Evolutionary conservation across 2,888 invertebrate genomes (phyloP).

Genomic region (Drosophila subsilvestris): DNA sequence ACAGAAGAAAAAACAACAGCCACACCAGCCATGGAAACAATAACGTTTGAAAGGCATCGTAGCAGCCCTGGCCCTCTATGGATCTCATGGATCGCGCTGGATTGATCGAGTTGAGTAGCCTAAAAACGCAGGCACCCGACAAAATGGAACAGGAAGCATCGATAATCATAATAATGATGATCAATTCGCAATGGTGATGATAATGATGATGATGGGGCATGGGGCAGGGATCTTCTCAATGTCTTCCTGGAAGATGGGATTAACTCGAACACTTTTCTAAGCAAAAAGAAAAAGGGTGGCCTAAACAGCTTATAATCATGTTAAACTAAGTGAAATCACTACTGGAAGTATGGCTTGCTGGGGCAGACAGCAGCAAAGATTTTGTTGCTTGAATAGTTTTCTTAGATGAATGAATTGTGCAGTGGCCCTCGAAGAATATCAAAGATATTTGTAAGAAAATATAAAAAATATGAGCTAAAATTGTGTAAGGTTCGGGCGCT

Average conservation of each 20-base stretch:
- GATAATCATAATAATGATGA: conserved; percentile 19
- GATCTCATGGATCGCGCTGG: neutral
- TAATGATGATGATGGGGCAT: conserved; percentile 13
- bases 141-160: conserved; percentile 23
- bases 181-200: conserved; percentile 7
- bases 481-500: neutral
- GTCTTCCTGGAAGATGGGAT: conserved; percentile 31
- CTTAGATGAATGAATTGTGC: neutral
- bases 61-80: conserved; percentile 2
- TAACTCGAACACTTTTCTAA: conserved; percentile 1
- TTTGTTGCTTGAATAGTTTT: neutral
- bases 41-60: conserved; percentile 31
- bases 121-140: conserved; percentile 14
- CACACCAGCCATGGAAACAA: conserved; percentile 61
- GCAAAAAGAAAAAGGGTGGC: neutral
- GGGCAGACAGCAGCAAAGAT: neutral
- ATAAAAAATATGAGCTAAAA: too few species aligned
- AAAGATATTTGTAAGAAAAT: neutral
- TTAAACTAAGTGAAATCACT: neutral
- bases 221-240: neutral
- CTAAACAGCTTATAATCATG: neutral
- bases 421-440: neutral
- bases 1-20: conserved; percentile 46
- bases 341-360: too few species aligned
- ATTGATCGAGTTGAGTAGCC: conserved; percentile 51